phyloP scores from a whole-genome alignment of 2,797 vertebrate genomes.

The Takifugu ocellatus region DNA sequence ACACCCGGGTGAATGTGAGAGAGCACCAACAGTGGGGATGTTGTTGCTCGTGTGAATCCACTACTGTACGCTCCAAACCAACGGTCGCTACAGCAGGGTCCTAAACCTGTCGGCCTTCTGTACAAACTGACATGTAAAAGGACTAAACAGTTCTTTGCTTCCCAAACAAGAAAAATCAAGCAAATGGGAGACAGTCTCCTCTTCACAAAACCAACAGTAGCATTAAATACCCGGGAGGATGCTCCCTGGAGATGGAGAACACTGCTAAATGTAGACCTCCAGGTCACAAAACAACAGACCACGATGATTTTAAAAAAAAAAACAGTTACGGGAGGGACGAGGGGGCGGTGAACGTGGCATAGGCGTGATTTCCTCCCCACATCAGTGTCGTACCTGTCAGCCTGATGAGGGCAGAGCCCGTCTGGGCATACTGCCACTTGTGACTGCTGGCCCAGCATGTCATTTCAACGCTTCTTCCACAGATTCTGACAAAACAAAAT shows the following conservation, averaged over 20 bases:
- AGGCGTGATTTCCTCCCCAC: constrained; percentile 5
- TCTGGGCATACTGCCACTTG: constrained; percentile 61
- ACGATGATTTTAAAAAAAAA: too few species aligned
- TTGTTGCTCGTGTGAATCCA: constrained; percentile 35
- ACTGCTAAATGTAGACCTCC: constrained; percentile 63
- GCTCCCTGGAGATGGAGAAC: constrained; percentile 53
- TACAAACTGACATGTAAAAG: constrained; percentile 3
- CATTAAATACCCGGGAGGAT: constrained; percentile 28
- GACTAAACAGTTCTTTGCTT: not conserved
- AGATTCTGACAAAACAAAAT: constrained; percentile 26
- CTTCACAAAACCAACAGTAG: constrained; percentile 15
- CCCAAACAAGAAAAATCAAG: too few species aligned
- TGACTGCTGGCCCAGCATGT: constrained; percentile 60
- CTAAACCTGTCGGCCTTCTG: not conserved
- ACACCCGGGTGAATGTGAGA: not conserved
- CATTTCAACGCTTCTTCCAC: constrained; percentile 46
- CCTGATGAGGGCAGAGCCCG: constrained; percentile 57
- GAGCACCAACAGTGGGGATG: constrained; percentile 15
- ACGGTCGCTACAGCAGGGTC: constrained; percentile 14
- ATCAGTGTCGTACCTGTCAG: constrained; percentile 63
- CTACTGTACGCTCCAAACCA: constrained; percentile 32
- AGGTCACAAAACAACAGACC: constrained; percentile 14
- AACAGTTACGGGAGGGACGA: too few species aligned
- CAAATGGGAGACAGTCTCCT: too few species aligned
- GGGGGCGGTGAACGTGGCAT: not conserved